Percentiles rank a stretch among this genome's conserved stretches.
These are phyloP conservation scores for Saiga tatarica DNA, from an alignment of 2,113 vertebrate species.

Conservation along the genomic window DNA sequence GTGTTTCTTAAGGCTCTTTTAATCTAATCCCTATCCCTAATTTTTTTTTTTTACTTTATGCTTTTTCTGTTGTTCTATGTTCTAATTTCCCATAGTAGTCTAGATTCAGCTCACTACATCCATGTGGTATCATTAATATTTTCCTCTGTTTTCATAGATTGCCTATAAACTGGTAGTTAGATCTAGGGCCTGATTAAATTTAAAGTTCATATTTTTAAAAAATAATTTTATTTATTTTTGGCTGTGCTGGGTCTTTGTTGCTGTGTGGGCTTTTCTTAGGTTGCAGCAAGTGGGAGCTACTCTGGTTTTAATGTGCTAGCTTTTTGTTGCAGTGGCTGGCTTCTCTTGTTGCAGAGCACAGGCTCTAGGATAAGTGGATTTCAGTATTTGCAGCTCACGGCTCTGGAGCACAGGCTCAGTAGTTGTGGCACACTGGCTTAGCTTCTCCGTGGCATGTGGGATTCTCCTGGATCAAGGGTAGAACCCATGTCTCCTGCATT, in stretches of 20 bases:
- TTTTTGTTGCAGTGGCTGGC: background rate
- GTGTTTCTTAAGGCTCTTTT: background rate
- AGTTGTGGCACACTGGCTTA: background rate
- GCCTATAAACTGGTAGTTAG: background rate
- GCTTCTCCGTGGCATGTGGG: background rate
- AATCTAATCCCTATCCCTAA: background rate
- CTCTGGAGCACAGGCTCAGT: background rate
- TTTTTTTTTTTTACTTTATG: background rate
- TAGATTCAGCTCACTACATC: background rate
- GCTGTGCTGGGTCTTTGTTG: background rate
- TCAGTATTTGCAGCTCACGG: accelerated
- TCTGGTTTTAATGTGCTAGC: background rate
- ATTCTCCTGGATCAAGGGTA: background rate
- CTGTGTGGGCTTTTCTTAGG: background rate
- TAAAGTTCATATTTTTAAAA: background rate
- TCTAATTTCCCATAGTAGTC: background rate
- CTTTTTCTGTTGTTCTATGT: background rate
- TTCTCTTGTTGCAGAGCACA: background rate
- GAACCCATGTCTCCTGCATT: background rate
- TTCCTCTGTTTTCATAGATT: background rate
- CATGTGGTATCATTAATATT: background rate
- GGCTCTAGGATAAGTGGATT: background rate
- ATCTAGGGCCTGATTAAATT: background rate
- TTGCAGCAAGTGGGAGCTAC: background rate
- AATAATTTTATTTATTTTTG: background rate